These are phyloP conservation scores for Trogon melanurus DNA, from an alignment of 2,113 vertebrate species.

Conservation along the genomic window DNA sequence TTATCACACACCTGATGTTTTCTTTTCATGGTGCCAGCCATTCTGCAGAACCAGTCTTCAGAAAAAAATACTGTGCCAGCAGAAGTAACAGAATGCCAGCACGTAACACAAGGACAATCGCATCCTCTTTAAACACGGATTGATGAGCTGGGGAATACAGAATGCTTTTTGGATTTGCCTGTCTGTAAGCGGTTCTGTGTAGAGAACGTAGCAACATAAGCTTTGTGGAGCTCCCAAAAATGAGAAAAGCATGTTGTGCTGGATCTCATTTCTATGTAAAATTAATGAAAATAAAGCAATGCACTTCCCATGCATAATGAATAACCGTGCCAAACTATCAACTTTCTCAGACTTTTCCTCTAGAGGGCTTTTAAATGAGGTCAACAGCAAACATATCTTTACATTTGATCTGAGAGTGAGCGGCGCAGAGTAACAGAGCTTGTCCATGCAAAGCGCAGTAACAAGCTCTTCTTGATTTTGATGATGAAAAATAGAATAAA, in stretches of 20 bases:
- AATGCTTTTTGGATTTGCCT: conserved; percentile 36
- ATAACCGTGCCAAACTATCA: conserved; percentile 64
- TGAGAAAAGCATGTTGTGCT: conserved; percentile 42
- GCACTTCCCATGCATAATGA: conserved; percentile 71
- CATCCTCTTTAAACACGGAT: conserved; percentile 36
- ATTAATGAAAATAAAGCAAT: conserved; percentile 69
- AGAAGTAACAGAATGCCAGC: conserved; percentile 31
- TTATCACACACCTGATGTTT: conserved; percentile 21
- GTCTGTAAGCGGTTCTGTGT: background rate
- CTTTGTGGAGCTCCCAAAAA: conserved; percentile 43
- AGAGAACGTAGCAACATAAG: conserved; percentile 17
- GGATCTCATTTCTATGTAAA: conserved; percentile 67
- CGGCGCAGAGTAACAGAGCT: conserved; percentile 46
- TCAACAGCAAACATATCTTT: conserved; percentile 68
- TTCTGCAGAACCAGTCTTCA: conserved; percentile 24
- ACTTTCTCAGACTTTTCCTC: conserved; percentile 56
- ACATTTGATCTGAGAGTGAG: conserved; percentile 35
- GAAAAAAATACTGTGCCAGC: conserved; percentile 21
- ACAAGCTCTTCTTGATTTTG: conserved; percentile 41
- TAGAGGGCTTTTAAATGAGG: conserved; percentile 65
- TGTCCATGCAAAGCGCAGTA: conserved; percentile 13
- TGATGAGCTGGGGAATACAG: conserved; percentile 10
- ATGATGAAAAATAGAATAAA: conserved; percentile 51
- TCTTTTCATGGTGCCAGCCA: background rate
- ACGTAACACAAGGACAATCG: conserved; percentile 38